These are phyloP conservation scores for Nautilus pompilius DNA, from an alignment of 1,140 invertebrate species.

Conservation along the genomic window DNA sequence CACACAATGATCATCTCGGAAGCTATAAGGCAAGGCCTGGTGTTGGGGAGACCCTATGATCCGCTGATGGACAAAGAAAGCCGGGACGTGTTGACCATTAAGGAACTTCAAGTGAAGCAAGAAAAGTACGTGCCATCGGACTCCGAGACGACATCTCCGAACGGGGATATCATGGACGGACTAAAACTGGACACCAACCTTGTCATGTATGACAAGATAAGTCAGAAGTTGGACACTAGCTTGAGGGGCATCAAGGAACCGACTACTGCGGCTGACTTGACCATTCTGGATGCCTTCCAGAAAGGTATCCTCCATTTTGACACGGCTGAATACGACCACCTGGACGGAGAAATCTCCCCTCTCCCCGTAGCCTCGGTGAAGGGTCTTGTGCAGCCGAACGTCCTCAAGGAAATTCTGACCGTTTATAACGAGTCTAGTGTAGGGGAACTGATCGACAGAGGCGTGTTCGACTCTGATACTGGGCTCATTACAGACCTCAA, in stretches of 20 bases:
- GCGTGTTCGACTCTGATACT: constrained; percentile 73
- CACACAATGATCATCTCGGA: constrained; percentile 57
- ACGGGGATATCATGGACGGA: constrained; percentile 74
- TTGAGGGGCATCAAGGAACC: constrained; percentile 77
- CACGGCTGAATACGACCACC: constrained; percentile 45
- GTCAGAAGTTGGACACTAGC: constrained; percentile 70
- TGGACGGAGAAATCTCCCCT: constrained; percentile 59
- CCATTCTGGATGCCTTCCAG: constrained; percentile 76
- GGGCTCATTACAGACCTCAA: constrained; percentile 66
- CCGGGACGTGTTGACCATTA: constrained; percentile 68
- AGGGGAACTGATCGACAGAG: constrained; percentile 64
- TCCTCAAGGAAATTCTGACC: constrained; percentile 59
- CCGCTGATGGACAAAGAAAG: constrained; percentile 54
- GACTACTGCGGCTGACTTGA: constrained; percentile 64
- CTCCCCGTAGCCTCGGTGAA: constrained; percentile 79
- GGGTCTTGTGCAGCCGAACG: constrained; percentile 82
- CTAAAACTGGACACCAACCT: constrained; percentile 56
- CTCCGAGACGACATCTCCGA: constrained; percentile 57
- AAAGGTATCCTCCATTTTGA: constrained; percentile 65
- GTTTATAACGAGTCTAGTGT: constrained; percentile 38
- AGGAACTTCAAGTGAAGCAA: constrained; percentile 41
- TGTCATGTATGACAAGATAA: constrained; percentile 22
- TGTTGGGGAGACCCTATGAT: constrained; percentile 45
- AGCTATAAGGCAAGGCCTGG: constrained; percentile 58
- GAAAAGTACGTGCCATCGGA: constrained; percentile 31